A percentile compares a stretch with the other conserved stretches of the same genome.
phyloP scores from a whole-genome alignment of 1,140 invertebrate genomes.

The Metopolophium dirhodum region DNA sequence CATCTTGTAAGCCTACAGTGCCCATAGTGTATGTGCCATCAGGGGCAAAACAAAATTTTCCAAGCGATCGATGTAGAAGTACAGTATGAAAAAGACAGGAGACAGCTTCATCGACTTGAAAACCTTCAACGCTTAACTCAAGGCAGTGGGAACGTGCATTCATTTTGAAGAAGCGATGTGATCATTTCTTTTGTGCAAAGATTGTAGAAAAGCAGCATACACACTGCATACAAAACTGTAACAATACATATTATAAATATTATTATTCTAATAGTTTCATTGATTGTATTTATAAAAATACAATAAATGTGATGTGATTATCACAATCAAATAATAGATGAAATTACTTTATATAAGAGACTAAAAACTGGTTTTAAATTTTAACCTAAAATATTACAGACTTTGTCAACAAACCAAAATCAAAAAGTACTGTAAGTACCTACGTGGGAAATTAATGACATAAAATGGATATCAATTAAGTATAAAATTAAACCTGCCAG shows the following conservation, averaged over 20 bases:
- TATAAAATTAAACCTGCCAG: not conserved
- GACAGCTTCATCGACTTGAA: slow-evolving; percentile 94
- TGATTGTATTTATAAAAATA: not conserved
- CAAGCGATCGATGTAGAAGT: slow-evolving; percentile 90
- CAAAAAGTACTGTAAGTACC: not conserved
- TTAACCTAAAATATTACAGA: not conserved
- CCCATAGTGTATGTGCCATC: slow-evolving; percentile 94
- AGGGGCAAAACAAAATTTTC: slow-evolving; percentile 93
- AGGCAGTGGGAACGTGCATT: slow-evolving; percentile 88
- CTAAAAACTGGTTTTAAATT: not conserved
- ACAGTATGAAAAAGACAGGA: slow-evolving; percentile 94
- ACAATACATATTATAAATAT: slow-evolving; percentile 39
- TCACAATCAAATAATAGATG: not conserved
- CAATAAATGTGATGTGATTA: not conserved
- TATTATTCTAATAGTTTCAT: slow-evolving; percentile 1
- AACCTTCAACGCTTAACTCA: slow-evolving; percentile 85
- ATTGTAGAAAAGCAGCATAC: slow-evolving; percentile 41
- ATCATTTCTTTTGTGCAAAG: slow-evolving; percentile 52
- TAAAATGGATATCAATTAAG: not conserved
- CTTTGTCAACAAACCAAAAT: not conserved
- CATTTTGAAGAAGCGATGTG: slow-evolving; percentile 67
- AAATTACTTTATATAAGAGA: not conserved
- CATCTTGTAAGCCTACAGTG: slow-evolving; percentile 92
- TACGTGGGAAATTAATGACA: not conserved
- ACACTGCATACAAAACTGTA: slow-evolving; percentile 44